phyloP scores from a whole-genome alignment of 2,888 invertebrate genomes.

The Cinara cedri region DNA sequence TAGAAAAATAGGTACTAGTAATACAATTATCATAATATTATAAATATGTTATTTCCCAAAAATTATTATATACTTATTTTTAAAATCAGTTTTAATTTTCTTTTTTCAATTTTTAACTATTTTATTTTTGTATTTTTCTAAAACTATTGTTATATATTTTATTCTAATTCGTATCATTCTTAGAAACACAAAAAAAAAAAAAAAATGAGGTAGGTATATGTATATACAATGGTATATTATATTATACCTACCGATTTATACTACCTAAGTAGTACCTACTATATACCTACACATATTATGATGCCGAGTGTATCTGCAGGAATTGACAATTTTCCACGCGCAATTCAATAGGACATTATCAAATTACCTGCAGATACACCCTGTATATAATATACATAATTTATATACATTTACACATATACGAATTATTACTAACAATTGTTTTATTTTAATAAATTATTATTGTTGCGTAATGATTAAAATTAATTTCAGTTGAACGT shows the following conservation, averaged over 20 bases:
- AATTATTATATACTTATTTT: slow-evolving; percentile 17
- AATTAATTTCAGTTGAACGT: neutral
- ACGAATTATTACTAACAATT: slow-evolving; percentile 25
- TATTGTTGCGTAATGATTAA: slow-evolving; percentile 42
- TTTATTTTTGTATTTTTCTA: slow-evolving; percentile 29
- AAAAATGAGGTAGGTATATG: neutral
- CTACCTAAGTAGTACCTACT: no score
- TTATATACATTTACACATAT: neutral
- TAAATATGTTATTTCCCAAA: neutral
- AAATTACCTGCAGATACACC: no score
- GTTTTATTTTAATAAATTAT: slow-evolving; percentile 44
- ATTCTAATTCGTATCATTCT: slow-evolving; percentile 36
- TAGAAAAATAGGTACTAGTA: neutral
- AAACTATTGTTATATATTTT: slow-evolving; percentile 15
- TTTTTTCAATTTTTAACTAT: slow-evolving; percentile 9
- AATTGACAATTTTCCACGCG: no score
- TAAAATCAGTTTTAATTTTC: neutral
- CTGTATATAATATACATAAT: no score
- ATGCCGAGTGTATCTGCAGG: no score
- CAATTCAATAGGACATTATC: no score
- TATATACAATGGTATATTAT: neutral
- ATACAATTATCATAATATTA: neutral
- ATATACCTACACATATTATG: no score
- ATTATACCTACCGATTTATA: no score
- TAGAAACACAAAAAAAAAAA: neutral